Evolutionary conservation across 2,888 invertebrate species (phyloP).

Genomic region (Caenorhabditis zanzibari): DNA sequence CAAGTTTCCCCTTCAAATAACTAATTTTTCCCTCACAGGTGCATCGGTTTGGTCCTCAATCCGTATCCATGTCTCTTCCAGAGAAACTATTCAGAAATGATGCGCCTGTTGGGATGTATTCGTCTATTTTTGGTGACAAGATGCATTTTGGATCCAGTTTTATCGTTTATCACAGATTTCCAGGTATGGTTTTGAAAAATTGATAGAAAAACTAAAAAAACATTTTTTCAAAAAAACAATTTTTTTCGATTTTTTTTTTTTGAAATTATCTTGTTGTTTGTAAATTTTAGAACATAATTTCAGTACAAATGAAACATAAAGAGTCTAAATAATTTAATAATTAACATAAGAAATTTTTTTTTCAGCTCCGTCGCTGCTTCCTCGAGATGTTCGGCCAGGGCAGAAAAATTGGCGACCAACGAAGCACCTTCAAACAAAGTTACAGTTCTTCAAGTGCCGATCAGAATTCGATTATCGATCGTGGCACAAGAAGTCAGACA

Average conservation of each 20-base stretch:
- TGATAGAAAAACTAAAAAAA: neutral
- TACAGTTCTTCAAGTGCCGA: slow-evolving; percentile 53
- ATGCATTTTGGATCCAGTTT: slow-evolving; percentile 79
- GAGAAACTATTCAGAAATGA: slow-evolving; percentile 76
- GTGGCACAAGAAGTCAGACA: slow-evolving; percentile 67
- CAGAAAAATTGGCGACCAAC: slow-evolving; percentile 54
- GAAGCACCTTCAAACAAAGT: slow-evolving; percentile 53
- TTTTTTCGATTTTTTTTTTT: no score
- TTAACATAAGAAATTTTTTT: no score
- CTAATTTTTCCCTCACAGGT: no score
- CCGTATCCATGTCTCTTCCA: slow-evolving; percentile 77
- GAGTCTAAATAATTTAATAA: no score
- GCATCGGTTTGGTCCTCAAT: slow-evolving; percentile 71
- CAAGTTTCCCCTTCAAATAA: no score
- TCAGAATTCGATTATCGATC: slow-evolving; percentile 63
- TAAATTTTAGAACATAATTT: no score
- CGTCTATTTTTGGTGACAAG: slow-evolving; percentile 73
- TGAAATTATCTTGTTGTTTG: no score
- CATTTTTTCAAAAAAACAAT: no score
- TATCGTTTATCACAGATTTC: slow-evolving; percentile 80
- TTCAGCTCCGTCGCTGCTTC: slow-evolving; percentile 63
- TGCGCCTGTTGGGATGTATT: slow-evolving; percentile 72
- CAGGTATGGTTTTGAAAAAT: slow-evolving; percentile 69
- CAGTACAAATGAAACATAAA: no score
- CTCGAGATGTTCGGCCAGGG: slow-evolving; percentile 62